phyloP scores from a whole-genome alignment of 2,113 vertebrate species.

The Pleuronectes platessa region DNA sequence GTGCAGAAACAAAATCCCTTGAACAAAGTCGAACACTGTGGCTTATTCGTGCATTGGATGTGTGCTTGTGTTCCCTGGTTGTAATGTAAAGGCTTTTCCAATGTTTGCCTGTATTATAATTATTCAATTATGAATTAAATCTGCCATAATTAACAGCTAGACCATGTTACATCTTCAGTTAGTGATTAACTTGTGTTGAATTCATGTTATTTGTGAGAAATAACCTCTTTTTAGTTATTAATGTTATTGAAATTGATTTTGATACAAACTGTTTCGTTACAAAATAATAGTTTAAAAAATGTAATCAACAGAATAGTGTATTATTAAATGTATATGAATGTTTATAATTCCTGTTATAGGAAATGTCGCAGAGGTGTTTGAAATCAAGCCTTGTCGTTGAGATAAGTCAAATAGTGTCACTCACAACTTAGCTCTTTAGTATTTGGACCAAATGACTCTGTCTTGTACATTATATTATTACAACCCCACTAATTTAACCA shows the following conservation, averaged over 20 bases:
- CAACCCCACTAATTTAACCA: not conserved
- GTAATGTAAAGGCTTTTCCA: not conserved
- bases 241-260: not conserved
- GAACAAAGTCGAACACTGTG: not conserved
- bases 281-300: not conserved
- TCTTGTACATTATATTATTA: not conserved
- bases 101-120: not conserved
- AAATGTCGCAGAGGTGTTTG: constrained; percentile 53
- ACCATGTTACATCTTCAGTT: not conserved
- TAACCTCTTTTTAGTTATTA: not conserved
- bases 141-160: not conserved
- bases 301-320: not conserved
- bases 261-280: not conserved
- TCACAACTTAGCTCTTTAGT: not conserved
- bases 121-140: not conserved
- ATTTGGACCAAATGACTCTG: not conserved
- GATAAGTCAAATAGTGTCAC: not conserved
- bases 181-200: not conserved
- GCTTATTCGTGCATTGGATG: constrained; percentile 14
- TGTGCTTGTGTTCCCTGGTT: not conserved
- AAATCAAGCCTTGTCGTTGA: not conserved
- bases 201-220: too few species aligned
- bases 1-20: not conserved
- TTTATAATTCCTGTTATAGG: too few species aligned
- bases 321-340: constrained; percentile 2